Conservation (phyloP, 2,113 vertebrate species). For the Labrus mixtus region DNA sequence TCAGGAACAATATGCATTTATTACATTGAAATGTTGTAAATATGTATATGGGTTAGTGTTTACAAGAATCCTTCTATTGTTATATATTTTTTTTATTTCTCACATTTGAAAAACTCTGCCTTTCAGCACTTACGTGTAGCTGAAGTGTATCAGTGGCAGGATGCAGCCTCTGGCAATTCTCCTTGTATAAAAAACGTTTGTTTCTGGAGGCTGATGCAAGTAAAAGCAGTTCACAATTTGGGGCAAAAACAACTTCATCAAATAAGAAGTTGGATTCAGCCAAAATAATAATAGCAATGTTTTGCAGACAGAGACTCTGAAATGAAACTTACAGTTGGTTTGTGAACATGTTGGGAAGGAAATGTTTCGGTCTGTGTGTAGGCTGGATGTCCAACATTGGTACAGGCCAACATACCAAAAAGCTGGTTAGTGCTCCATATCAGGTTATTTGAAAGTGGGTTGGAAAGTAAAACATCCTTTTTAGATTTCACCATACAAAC, state of each 20-base stretch:
- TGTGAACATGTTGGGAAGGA: constrained; percentile 2
- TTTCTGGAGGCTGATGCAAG: constrained; percentile 13
- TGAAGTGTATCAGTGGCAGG: not conserved
- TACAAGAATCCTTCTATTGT: not conserved
- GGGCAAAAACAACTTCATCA: constrained; percentile 9
- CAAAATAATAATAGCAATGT: not conserved
- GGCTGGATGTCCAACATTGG: constrained; percentile 15
- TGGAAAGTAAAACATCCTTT: not conserved
- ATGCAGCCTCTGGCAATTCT: constrained; percentile 13
- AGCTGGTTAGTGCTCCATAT: not conserved
- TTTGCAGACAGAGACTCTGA: not conserved
- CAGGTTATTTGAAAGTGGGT: not conserved
- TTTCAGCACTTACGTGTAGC: constrained; percentile 1
- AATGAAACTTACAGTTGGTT: not conserved
- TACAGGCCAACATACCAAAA: too few relatives aligned
- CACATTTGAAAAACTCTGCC: not conserved
- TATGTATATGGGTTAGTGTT: not conserved
- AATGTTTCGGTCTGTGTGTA: constrained; percentile 23
- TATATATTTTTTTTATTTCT: not conserved
- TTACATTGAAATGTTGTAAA: not conserved
- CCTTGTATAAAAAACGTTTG: not conserved
- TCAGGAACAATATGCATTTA: not conserved
- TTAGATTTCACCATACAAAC: not conserved
- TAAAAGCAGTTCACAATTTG: not conserved
- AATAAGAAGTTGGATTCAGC: constrained; percentile 1